phyloP scores from a whole-genome alignment of 2,113 vertebrate species.

The Indicator maculatus region DNA sequence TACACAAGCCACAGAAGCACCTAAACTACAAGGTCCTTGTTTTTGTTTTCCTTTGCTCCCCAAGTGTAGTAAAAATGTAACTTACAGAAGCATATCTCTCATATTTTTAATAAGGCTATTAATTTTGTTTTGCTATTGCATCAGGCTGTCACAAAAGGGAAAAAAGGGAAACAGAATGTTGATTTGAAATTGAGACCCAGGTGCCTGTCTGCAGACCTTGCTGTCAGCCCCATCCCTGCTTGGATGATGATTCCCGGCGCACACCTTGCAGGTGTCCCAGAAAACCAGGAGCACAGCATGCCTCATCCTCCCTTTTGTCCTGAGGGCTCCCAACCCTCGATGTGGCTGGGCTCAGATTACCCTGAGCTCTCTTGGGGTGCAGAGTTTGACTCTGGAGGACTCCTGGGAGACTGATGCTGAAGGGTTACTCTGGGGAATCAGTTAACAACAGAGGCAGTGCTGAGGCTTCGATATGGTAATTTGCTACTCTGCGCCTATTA shows the following conservation, averaged over 20 bases:
- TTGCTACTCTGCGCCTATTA: accelerated
- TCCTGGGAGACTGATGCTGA: not conserved
- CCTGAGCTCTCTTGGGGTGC: not conserved
- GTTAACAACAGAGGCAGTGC: not conserved
- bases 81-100: not conserved
- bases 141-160: not conserved
- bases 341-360: not conserved
- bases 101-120: not conserved
- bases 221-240: not conserved
- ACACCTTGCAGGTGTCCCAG: not conserved
- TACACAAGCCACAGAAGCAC: not conserved
- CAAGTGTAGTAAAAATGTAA: not conserved
- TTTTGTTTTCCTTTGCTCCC: not conserved
- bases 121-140: not conserved
- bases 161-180: not conserved
- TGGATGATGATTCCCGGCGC: not conserved
- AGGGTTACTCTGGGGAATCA: not conserved
- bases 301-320: not conserved
- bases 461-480: not conserved
- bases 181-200: not conserved
- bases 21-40: not conserved
- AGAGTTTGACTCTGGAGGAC: not conserved
- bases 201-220: not conserved
- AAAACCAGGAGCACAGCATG: not conserved
- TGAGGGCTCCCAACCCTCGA: not conserved